Base-by-base conservation (phyloP, 2,797 vertebrate species). In the Muscicapa comitata region DNA sequence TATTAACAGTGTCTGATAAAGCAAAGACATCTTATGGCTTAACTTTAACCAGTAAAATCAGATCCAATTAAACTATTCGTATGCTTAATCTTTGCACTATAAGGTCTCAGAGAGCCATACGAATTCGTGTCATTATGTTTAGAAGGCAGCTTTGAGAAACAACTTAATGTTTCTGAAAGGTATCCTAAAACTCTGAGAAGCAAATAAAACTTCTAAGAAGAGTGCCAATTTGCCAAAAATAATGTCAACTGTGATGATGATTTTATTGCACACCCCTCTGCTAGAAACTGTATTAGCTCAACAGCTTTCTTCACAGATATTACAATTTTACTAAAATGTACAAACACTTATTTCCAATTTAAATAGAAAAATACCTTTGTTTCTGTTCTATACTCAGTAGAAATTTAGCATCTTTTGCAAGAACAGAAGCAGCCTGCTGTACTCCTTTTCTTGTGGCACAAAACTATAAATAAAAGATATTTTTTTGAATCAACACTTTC, bases 381-480 rank as follows among this genome's bases (percentile, higher is more conserved):
- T 99, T 99, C 97, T 99, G 99, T 91, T 99, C 98, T 50, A 96
- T 15, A 77, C 96, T 98, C 98, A 99, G 98, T 38, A 99, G 97
- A 97, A 99, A 99, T 82, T 98, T 98, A 84, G 99, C 98, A 93
- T 99, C 99, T 97, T 99, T 99, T 78, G 98, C 98, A 92, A 99
- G 97, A 96, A 99, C 97, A 92, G 98, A 96, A 93, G 99, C 99
- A 10, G 99, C 98, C 93, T 99, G 99, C 94, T 99, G 99, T 66
- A 98, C 99, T 97, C 99, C 99, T 98, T 99, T 99, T 94, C 99
- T 99, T 70, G 99, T 99, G 61, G 99, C 98, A 98, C 99, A 99
- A 97, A 99, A 99, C 99, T 99, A 93, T 66, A 97, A 95, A 95
- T 54, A 86, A 96, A 95, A 93, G 90, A 81, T 14, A 11, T 11